Conservation (phyloP, 2,797 vertebrate species). For the Peromyscus attwateri region DNA sequence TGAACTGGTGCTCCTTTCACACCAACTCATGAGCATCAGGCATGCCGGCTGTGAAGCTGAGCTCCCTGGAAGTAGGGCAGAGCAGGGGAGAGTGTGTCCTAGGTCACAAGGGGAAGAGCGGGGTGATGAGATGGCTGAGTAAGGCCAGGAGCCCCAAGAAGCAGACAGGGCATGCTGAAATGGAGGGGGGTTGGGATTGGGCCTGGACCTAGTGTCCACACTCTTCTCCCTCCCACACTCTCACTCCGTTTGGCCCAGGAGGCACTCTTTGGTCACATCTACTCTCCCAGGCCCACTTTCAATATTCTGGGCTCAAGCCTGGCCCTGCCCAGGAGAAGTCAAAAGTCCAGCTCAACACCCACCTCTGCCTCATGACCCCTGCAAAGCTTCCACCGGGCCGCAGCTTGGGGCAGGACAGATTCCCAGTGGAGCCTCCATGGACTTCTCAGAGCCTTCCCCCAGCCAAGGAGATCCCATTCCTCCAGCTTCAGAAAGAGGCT, state of each 20-base stretch:
- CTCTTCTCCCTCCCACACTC: conserved; percentile 24
- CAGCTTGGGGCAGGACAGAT: neutral
- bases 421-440: neutral
- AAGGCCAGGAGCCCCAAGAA: neutral
- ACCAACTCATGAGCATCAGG: neutral
- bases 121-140: neutral
- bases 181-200: accelerated
- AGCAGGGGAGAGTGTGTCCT: neutral
- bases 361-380: conserved; percentile 44
- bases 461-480: conserved; percentile 2
- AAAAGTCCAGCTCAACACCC: conserved; percentile 57
- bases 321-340: conserved; percentile 72
- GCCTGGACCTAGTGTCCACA: neutral
- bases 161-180: neutral
- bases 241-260: conserved; percentile 86
- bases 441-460: neutral
- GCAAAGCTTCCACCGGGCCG: neutral
- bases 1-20: neutral
- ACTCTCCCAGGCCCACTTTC: conserved; percentile 84
- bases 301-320: neutral
- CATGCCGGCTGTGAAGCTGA: neutral
- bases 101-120: neutral
- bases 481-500: conserved; percentile 43
- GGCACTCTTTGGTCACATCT: conserved; percentile 95
- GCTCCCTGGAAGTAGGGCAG: neutral